phyloP scores from a whole-genome alignment of 2,888 invertebrate species.

The Subacronicta megacephala region DNA sequence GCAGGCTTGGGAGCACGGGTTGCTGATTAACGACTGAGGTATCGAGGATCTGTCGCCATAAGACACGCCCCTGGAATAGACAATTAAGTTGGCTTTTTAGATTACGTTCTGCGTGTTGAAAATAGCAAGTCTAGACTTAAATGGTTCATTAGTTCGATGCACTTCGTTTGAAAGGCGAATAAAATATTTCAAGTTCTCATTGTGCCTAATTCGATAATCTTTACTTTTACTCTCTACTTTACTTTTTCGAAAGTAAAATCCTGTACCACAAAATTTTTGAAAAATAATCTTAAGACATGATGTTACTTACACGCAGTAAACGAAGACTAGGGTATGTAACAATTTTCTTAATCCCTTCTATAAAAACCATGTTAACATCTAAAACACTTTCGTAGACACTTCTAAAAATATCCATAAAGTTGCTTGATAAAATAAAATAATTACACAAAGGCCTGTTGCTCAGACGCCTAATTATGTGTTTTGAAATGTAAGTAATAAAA shows the following conservation, averaged over 20 bases:
- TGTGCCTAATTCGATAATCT: no score
- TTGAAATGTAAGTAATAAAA: neutral
- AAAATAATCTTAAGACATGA: no score
- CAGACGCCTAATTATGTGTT: no score
- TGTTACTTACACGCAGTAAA: no score
- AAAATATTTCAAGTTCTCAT: neutral
- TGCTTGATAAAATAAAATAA: neutral
- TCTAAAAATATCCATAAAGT: neutral
- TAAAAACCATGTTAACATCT: no score
- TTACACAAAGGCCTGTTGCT: neutral
- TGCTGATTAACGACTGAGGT: slow-evolving; percentile 73
- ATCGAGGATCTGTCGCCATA: slow-evolving; percentile 71
- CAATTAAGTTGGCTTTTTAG: slow-evolving; percentile 25
- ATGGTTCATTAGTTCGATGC: neutral
- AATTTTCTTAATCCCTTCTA: no score
- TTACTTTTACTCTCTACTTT: no score
- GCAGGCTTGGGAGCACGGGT: slow-evolving; percentile 81
- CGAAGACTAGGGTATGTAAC: no score
- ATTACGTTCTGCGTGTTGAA: slow-evolving; percentile 12
- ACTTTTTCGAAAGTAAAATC: no score
- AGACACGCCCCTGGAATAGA: slow-evolving; percentile 74
- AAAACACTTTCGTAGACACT: neutral
- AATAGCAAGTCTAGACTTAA: neutral
- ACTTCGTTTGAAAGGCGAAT: slow-evolving; percentile 3
- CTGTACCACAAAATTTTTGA: no score